These are phyloP conservation scores for Elgonia sp. DNA, from an alignment of 2,888 invertebrate genomes.

Conservation along the genomic window DNA sequence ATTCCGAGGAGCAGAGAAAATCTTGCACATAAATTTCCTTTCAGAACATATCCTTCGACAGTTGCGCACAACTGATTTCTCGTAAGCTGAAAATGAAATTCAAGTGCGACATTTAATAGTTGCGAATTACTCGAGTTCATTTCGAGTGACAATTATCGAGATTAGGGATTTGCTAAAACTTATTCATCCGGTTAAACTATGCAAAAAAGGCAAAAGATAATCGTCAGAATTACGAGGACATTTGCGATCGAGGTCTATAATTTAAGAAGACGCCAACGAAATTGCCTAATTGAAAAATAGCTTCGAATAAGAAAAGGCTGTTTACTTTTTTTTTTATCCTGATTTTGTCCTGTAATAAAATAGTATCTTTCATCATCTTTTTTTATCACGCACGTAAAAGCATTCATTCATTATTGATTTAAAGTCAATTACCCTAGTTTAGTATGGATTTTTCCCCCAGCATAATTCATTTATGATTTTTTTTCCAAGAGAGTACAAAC, in stretches of 20 bases:
- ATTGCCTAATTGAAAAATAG: conserved; percentile 35
- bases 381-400: conserved; percentile 53
- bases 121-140: conserved; percentile 57
- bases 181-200: conserved; percentile 40
- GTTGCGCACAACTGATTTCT: conserved; percentile 54
- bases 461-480: conserved; percentile 60
- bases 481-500: conserved; percentile 42
- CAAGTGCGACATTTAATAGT: conserved; percentile 44
- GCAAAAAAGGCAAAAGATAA: conserved; percentile 50
- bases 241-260: conserved; percentile 23
- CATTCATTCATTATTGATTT: conserved; percentile 59
- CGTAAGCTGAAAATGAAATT: conserved; percentile 57
- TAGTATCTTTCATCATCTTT: conserved; percentile 32
- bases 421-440: conserved; percentile 67
- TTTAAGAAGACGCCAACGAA: conserved; percentile 16
- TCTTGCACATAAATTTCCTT: conserved; percentile 72
- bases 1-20: conserved; percentile 57
- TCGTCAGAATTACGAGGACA: conserved; percentile 30
- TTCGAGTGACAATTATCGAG: conserved; percentile 53
- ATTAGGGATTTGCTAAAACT: conserved; percentile 48
- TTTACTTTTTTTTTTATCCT: neutral
- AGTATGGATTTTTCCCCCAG: conserved; percentile 42
- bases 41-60: conserved; percentile 63
- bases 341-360: conserved; percentile 12
- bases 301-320: neutral